Conservation (phyloP, 1,140 invertebrate species). For the Parapsyche elsis region DNA sequence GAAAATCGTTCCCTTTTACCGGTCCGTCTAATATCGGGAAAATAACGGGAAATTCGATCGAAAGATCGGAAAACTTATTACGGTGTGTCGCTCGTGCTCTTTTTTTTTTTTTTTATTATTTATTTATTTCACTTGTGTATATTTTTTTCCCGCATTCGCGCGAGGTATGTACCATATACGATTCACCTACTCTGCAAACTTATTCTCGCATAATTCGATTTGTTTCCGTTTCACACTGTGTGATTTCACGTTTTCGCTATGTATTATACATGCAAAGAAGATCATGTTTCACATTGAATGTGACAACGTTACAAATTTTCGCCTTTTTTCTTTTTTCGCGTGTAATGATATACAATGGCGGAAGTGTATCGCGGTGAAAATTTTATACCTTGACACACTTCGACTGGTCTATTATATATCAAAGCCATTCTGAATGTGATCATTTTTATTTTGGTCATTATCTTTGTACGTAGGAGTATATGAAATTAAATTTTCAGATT, state of each 20-base stretch:
- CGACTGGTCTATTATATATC: too few species aligned
- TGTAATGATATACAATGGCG: too few species aligned
- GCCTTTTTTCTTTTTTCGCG: too few species aligned
- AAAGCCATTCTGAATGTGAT: too few species aligned
- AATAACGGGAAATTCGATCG: constrained; percentile 23
- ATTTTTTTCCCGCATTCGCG: neutral
- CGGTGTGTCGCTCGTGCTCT: neutral
- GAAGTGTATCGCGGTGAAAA: neutral
- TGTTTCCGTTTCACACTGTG: constrained; percentile 14
- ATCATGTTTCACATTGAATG: too few species aligned
- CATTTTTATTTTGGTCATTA: too few species aligned
- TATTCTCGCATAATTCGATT: constrained; percentile 16
- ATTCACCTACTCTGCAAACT: neutral
- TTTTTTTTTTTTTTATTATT: neutral
- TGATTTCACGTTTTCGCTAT: neutral
- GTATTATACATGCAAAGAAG: too few species aligned
- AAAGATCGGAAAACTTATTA: constrained; percentile 10
- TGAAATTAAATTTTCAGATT: too few species aligned
- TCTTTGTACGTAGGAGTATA: neutral
- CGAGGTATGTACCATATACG: neutral
- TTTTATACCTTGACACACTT: neutral
- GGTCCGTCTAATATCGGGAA: neutral
- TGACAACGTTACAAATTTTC: too few species aligned
- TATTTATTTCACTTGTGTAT: neutral
- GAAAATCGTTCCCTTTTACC: neutral